phyloP scores from a whole-genome alignment of 2,797 vertebrate species.

The Chrysocyon brachyurus region DNA sequence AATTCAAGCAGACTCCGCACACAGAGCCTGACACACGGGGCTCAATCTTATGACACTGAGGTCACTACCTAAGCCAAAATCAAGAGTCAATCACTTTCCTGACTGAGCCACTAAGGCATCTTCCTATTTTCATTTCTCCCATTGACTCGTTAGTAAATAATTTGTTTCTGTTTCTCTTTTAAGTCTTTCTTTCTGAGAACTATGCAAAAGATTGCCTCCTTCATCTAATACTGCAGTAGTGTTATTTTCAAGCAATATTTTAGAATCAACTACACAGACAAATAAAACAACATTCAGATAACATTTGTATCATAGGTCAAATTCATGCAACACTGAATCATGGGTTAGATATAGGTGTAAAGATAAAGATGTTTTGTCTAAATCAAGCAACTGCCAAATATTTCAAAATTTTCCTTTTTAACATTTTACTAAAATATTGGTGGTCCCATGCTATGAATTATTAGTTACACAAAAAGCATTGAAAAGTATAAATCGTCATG shows the following conservation, averaged over 20 bases:
- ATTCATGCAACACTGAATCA: not conserved
- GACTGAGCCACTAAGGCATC: not conserved
- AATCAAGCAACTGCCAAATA: not conserved
- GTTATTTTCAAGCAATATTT: not conserved
- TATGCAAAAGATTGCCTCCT: not conserved
- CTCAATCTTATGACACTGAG: not conserved
- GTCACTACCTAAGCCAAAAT: not conserved
- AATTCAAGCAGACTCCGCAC: not conserved
- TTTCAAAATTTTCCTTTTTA: not conserved
- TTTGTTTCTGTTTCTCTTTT: not conserved
- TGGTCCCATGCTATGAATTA: not conserved
- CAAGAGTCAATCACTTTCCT: not conserved
- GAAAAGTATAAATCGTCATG: not conserved
- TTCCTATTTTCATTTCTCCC: not conserved
- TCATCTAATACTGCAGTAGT: not conserved
- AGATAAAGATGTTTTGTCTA: not conserved
- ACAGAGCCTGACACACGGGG: not conserved
- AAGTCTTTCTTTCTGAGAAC: not conserved
- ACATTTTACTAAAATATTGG: not conserved
- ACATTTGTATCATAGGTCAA: not conserved
- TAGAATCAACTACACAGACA: not conserved
- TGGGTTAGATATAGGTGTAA: not conserved
- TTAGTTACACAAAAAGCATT: not conserved
- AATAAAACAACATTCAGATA: not conserved
- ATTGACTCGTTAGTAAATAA: not conserved